Evolutionary conservation across 2,797 vertebrate genomes (phyloP).

Genomic region (Phoxinus dragarum): DNA sequence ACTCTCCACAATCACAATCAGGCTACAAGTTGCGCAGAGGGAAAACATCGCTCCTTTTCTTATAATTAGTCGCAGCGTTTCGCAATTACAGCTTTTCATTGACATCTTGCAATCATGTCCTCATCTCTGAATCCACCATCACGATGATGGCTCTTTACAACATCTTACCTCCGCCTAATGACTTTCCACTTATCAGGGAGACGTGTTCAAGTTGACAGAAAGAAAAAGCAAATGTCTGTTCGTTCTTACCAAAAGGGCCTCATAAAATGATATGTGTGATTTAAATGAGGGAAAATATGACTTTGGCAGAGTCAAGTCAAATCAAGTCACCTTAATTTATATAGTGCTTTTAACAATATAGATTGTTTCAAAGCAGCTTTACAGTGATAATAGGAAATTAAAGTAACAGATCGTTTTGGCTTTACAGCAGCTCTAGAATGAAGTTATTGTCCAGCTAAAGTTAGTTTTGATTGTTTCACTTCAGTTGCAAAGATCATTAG

Average conservation of each 20-base stretch:
- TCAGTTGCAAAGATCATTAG: too few relatives aligned
- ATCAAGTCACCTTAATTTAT: too few relatives aligned
- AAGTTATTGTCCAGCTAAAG: too few relatives aligned
- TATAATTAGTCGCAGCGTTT: conserved; percentile 42
- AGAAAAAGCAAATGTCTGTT: conserved; percentile 51
- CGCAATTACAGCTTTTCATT: conserved; percentile 54
- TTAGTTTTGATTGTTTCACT: too few relatives aligned
- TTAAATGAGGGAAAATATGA: conserved; percentile 21
- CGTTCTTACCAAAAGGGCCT: conserved; percentile 17
- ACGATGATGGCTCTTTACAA: conserved; percentile 55
- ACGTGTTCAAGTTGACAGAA: conserved; percentile 44
- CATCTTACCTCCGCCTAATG: conserved; percentile 58
- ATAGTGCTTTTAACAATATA: too few relatives aligned
- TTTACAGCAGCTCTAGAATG: too few relatives aligned
- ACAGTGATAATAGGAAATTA: too few relatives aligned
- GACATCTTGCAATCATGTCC: conserved; percentile 58
- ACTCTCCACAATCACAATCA: conserved; percentile 2
- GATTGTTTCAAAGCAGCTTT: too few relatives aligned
- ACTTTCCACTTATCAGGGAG: conserved; percentile 53
- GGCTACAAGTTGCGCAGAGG: conserved; percentile 11
- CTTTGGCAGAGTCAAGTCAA: conserved; percentile 21
- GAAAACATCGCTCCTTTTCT: conserved; percentile 27
- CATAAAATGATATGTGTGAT: conserved; percentile 40
- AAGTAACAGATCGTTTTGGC: too few relatives aligned
- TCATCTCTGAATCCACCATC: conserved; percentile 54